A percentile compares a stretch with the other conserved stretches of the same genome.
phyloP scores from a whole-genome alignment of 2,113 vertebrate species.

The Dromiciops gliroides region DNA sequence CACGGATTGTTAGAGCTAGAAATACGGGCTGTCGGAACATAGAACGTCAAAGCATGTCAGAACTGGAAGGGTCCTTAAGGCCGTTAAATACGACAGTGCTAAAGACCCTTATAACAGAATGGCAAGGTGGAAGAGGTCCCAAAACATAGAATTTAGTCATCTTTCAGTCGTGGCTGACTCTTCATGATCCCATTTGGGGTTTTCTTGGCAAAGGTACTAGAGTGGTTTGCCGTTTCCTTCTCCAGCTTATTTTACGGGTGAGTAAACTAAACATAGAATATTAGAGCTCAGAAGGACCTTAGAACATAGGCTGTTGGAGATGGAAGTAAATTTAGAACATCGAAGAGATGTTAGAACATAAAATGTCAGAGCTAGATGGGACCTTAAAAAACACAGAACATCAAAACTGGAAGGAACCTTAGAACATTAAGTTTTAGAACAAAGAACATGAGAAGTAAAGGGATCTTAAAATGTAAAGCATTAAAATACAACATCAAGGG shows the following conservation, averaged over 20 bases:
- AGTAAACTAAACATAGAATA: background rate
- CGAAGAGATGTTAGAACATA: background rate
- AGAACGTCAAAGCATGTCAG: background rate
- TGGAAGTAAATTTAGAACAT: too few species aligned
- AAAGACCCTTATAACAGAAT: background rate
- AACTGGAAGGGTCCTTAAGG: background rate
- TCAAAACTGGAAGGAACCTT: background rate
- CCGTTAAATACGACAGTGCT: background rate
- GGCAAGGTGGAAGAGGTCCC: background rate
- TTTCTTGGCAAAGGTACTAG: background rate
- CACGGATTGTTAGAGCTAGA: background rate
- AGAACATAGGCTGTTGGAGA: background rate
- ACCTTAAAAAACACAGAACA: background rate
- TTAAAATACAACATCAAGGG: background rate
- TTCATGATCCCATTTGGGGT: background rate
- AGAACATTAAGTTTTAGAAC: background rate
- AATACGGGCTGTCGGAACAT: background rate
- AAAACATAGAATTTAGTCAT: background rate
- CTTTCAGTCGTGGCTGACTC: background rate
- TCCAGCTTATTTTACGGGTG: background rate
- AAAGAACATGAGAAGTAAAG: background rate
- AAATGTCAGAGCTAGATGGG: background rate
- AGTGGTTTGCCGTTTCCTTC: background rate
- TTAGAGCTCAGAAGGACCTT: background rate
- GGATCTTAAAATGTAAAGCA: background rate